phyloP scores from a whole-genome alignment of 2,888 invertebrate genomes.

The Caradrina kadenii region DNA sequence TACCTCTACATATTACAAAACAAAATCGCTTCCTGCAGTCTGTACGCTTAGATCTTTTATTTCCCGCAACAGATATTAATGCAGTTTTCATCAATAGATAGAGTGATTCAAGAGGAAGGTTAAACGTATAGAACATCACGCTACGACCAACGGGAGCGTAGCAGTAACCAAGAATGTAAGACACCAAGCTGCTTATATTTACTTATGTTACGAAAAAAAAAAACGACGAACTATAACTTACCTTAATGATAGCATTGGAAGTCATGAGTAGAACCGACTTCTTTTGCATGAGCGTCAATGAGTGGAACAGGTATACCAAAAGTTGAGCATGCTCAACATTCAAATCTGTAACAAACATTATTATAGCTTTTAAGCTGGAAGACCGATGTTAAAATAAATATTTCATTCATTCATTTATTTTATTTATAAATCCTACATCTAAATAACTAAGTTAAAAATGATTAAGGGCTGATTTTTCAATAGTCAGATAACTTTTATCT shows the following conservation, averaged over 20 bases:
- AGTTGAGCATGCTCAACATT: slow-evolving; percentile 99
- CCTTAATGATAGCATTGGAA: slow-evolving; percentile 92
- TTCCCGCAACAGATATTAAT: no score
- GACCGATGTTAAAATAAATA: background rate
- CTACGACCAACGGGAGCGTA: no score
- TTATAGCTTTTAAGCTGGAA: background rate
- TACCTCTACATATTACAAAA: no score
- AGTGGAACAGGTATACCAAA: slow-evolving; percentile 97
- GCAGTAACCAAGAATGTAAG: no score
- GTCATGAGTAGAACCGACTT: slow-evolving; percentile 97
- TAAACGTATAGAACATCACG: no score
- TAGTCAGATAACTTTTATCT: no score
- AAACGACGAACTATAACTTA: slow-evolving; percentile 61
- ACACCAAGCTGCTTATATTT: no score
- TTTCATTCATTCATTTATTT: background rate
- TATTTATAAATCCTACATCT: background rate
- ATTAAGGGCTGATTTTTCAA: no score
- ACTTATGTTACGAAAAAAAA: background rate
- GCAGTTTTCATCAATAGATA: no score
- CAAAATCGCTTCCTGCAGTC: no score
- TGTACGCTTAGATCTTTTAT: no score
- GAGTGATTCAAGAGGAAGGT: no score
- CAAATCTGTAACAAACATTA: slow-evolving; percentile 91
- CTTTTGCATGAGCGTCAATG: slow-evolving; percentile 98
- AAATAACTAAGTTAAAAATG: background rate